phyloP scores from a whole-genome alignment of 2,797 vertebrate species.

The Anomalospiza imberbis region DNA sequence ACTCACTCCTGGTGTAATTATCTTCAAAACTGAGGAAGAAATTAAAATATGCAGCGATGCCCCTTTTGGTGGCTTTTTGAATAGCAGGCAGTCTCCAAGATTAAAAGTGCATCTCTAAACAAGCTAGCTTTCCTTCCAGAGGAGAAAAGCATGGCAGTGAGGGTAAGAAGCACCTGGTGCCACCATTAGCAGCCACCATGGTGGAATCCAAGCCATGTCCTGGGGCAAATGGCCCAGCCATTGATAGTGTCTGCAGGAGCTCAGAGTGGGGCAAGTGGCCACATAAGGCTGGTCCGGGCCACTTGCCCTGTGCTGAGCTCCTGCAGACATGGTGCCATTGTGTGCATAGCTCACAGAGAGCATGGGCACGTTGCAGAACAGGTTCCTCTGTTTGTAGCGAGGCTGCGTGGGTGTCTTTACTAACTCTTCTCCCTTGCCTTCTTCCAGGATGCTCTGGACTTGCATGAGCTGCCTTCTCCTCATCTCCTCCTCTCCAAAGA shows the following conservation, averaged over 20 bases:
- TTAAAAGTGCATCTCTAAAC: neutral
- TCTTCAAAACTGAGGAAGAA: slow-evolving; percentile 49
- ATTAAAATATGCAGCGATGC: slow-evolving; percentile 8
- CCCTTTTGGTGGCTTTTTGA: slow-evolving; percentile 13
- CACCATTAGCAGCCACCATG: rapidly evolving
- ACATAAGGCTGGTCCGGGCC: rapidly evolving
- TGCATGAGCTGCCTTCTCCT: neutral
- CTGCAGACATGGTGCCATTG: neutral
- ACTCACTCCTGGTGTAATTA: slow-evolving; percentile 50
- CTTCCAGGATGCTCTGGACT: slow-evolving; percentile 34
- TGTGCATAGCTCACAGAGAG: neutral
- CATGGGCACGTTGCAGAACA: slow-evolving; percentile 27
- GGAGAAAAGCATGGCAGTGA: rapidly evolving
- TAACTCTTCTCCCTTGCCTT: slow-evolving; percentile 47
- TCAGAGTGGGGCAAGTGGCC: rapidly evolving
- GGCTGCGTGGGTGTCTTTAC: slow-evolving; percentile 29
- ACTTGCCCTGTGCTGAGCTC: rapidly evolving
- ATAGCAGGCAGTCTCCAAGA: neutral
- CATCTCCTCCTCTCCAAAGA: neutral
- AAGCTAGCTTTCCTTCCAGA: neutral
- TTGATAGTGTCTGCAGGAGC: neutral
- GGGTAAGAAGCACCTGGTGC: neutral
- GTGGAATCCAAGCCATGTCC: neutral
- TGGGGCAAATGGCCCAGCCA: neutral
- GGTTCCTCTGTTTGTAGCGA: slow-evolving; percentile 25